Evolutionary conservation across 2,113 vertebrate species (phyloP), one percentile per base, ranked within the genome.

Genomic region (Psettodes erumei): DNA sequence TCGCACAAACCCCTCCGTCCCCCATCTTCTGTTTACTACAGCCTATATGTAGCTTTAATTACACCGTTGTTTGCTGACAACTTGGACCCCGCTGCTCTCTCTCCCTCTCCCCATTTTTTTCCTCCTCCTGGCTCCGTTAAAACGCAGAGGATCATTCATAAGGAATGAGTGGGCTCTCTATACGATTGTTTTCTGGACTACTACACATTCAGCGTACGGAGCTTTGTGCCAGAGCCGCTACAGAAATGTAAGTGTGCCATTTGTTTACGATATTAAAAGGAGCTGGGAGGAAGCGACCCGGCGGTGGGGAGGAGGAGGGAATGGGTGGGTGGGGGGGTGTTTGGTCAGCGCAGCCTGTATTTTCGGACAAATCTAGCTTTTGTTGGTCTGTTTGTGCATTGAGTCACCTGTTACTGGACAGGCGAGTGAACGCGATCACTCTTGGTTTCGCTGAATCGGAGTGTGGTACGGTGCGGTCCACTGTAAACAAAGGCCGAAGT

Each of bases 1-100:
- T 90, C 84, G 87, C 92, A 86, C 89, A 90, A 86, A 91, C 87
- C 92, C 92, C 92, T 93, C 91, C 91, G 91, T 91, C 90, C 90
- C 87, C 81, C 85, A 71, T 86, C 88, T 81, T 83, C 87, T 89
- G 88, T 90, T 90, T 89, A 90, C 88, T 88, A 88, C 88, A 86
- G 88, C 89, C 81, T 89, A 81, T 75, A 92, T 90, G 88, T 92
- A 93, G 92, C 92, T 93, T 93, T 93, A 93, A 93, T 91, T 90
- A 93, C 89, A 85, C 82, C 82, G 88, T 89, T 89, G 88, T 91
- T 89, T 90, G 82, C 70, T 67, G 87, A 93, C 90, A 93, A 91
- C 87, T 90, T 80, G 90, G 91, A 90, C 86, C 73, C 88, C 81
- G 90, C 84, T 90, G 90, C 88, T 89, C 83, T 82, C 90, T 85